A percentile compares a stretch with the other conserved stretches of the same genome.
These are phyloP conservation scores for Pseudomyrmex sp. DNA, from an alignment of 1,140 invertebrate genomes.

Conservation along the genomic window DNA sequence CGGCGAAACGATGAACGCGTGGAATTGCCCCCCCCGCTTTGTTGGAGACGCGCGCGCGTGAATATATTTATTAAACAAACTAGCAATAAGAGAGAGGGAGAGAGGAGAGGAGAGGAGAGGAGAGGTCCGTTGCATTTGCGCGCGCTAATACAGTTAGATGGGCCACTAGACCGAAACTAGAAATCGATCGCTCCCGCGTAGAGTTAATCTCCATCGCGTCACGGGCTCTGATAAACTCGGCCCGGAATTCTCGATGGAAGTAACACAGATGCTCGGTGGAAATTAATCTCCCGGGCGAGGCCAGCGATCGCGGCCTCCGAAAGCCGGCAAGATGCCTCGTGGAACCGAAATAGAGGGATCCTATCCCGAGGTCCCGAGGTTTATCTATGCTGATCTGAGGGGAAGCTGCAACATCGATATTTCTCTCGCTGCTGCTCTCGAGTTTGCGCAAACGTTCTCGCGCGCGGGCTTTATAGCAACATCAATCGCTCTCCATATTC, in stretches of 20 bases:
- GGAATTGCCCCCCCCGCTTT: neutral
- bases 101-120: too few species aligned
- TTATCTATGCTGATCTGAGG: constrained; percentile 33
- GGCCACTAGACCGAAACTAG: constrained; percentile 41
- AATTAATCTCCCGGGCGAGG: constrained; percentile 47
- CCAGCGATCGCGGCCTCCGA: constrained; percentile 36
- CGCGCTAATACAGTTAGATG: constrained; percentile 28
- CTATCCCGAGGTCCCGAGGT: constrained; percentile 16
- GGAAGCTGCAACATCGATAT: neutral
- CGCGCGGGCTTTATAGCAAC: too few species aligned
- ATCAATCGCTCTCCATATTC: neutral
- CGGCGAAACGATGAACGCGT: neutral
- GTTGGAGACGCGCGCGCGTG: neutral
- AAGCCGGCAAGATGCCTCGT: constrained; percentile 29
- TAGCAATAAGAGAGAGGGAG: neutral
- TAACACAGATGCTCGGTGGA: constrained; percentile 44
- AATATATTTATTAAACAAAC: constrained; percentile 30
- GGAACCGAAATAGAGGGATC: constrained; percentile 41
- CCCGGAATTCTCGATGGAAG: constrained; percentile 50
- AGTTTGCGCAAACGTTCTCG: neutral
- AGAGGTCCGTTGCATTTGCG: constrained; percentile 1
- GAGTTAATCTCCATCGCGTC: constrained; percentile 51
- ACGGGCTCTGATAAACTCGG: constrained; percentile 52
- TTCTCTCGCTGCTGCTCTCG: neutral
- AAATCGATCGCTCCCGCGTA: constrained; percentile 26